Base-by-base conservation (phyloP, 2,888 invertebrate species). In the Hyles lineata region DNA sequence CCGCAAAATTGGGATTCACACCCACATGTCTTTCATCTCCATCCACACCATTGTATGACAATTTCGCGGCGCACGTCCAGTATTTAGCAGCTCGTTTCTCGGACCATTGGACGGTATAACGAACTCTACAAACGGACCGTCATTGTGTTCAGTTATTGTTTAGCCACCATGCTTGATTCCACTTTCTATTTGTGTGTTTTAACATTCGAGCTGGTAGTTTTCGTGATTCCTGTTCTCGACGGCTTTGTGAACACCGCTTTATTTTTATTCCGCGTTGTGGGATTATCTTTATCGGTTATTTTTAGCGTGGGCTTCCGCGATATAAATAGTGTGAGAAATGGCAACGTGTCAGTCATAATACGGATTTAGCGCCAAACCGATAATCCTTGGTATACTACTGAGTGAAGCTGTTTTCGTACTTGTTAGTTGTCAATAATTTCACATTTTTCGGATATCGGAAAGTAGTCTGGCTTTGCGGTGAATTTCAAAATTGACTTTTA, bases 71-170 rank as follows among this genome's bases (percentile, higher is more conserved):
- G n/a, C 52, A 43, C 61, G 29, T 61, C 32, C 70, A 70, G 25
- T 50, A 74, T 74, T 73, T 70, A 67, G 60, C 19, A 71, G 73
- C 59, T 72, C 72, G 73, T 76, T 76, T 76, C 72, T 71, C 73
- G 71, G 72, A 25, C 73, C 74, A 76, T 74, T 74, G 76, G 52
- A 63, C 71, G 70, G 72, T 70, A 72, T 76, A 76, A 76, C 74
- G 72, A 76, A 72, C 43, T 76, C 69, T 62, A 70, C 73, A 63
- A n/a, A 63, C 61, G n/a, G 9, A 32, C 17, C 67, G 69, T 70
- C 73, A 72, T 74, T 75, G 74, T 72, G 63, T 73, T 74, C 67
- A 63, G 70, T 67, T 74, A 50, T 72, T 63, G 63, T 72, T 63
- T 69, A 35, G 9, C 61, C 52, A 43, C 67, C 55, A 35, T 67